Evolutionary conservation across 2,888 invertebrate genomes (phyloP).

Genomic region (Liopterus haemorrhoidalis): DNA sequence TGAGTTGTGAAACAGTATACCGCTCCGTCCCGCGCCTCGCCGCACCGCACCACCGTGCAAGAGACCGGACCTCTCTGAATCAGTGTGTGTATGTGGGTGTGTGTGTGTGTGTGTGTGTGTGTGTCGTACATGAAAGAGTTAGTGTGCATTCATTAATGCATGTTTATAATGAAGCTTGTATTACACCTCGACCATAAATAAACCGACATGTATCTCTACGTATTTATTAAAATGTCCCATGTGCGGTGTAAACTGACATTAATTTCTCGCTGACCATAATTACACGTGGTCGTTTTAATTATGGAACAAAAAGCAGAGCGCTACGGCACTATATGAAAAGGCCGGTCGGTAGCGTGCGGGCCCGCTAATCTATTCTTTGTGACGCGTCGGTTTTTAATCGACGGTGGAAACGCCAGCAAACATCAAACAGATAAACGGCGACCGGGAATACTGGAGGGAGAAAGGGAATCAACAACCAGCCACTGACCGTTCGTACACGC

Average conservation of each 20-base stretch:
- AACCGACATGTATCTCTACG: constrained; percentile 35
- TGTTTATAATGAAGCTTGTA: constrained; percentile 35
- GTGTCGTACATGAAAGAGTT: too few relatives aligned
- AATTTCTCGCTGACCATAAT: constrained; percentile 34
- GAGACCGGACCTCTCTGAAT: too few relatives aligned
- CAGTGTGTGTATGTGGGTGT: too few relatives aligned
- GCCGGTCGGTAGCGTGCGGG: constrained; percentile 20
- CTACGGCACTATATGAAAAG: constrained; percentile 33
- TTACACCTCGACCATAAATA: constrained; percentile 36
- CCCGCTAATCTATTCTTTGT: constrained; percentile 37
- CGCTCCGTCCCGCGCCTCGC: too few relatives aligned
- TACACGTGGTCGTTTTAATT: constrained; percentile 40
- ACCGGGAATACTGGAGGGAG: too few relatives aligned
- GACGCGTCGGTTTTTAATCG: constrained; percentile 38
- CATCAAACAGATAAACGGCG: too few relatives aligned
- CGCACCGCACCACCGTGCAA: too few relatives aligned
- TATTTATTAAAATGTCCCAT: constrained; percentile 25
- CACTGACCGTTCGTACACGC: not conserved
- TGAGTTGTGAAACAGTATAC: too few relatives aligned
- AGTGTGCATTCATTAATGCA: constrained; percentile 30
- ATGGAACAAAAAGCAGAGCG: constrained; percentile 36
- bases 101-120: too few relatives aligned
- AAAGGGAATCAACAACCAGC: not conserved
- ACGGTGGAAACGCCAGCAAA: constrained; percentile 30
- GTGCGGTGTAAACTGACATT: constrained; percentile 29